Percentiles rank a stretch among this genome's conserved stretches.
phyloP scores from a whole-genome alignment of 1,140 invertebrate genomes.

The Megalonaias nervosa region DNA sequence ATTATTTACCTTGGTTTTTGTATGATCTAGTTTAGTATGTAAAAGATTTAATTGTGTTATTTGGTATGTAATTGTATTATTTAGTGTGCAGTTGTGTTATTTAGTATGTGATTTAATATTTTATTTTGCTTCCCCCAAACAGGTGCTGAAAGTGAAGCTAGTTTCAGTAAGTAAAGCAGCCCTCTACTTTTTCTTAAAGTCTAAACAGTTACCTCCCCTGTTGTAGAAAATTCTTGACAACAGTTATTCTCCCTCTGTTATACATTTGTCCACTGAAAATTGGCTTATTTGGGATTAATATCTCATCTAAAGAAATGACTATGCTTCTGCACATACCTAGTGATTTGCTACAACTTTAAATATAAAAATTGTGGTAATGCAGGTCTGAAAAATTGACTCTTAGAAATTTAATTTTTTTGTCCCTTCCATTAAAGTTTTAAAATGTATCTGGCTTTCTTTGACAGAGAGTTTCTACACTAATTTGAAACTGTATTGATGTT shows the following conservation, averaged over 20 bases:
- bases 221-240: neutral
- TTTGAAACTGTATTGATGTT: no score
- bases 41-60: no score
- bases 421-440: neutral
- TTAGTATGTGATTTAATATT: slow-evolving; percentile 11
- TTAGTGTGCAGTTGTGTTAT: slow-evolving; percentile 19
- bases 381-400: no score
- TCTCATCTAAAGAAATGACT: neutral
- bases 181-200: neutral
- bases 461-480: no score
- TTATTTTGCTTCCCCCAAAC: slow-evolving; percentile 32
- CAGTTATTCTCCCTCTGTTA: neutral
- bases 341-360: no score
- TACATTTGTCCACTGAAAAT: neutral
- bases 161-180: slow-evolving; percentile 57
- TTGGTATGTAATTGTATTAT: slow-evolving; percentile 2
- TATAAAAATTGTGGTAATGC: no score
- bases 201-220: neutral
- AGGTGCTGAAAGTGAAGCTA: slow-evolving; percentile 59
- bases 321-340: neutral
- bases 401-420: neutral
- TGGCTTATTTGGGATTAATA: neutral
- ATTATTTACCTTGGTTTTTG: no score
- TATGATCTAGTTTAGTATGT: no score
- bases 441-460: slow-evolving; percentile 1